Conservation (phyloP, 2,113 vertebrate genomes). For the Salvelinus namaycush region DNA sequence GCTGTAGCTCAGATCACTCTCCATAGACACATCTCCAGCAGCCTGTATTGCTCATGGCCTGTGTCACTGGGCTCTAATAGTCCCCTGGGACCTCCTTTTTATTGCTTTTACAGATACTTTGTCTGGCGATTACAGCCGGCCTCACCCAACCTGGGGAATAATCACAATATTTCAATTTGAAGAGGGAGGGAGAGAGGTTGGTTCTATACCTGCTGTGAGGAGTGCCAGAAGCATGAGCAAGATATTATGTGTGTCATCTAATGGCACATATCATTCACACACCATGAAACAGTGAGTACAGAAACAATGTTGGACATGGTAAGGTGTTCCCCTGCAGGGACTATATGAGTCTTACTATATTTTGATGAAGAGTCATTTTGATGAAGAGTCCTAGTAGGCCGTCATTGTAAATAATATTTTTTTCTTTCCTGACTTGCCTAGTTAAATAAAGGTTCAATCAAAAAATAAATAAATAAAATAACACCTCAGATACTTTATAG, state of each 20-base stretch:
- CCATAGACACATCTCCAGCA: constrained; percentile 50
- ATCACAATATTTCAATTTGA: constrained; percentile 72
- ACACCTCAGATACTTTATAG: not conserved
- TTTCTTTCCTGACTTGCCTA: too few species aligned
- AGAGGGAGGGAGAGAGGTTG: constrained; percentile 28
- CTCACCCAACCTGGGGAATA: constrained; percentile 57
- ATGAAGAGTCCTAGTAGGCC: too few species aligned
- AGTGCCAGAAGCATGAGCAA: not conserved
- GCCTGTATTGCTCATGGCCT: constrained; percentile 60
- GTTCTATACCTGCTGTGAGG: not conserved
- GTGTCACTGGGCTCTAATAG: constrained; percentile 57
- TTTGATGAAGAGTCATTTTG: too few species aligned
- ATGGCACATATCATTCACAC: not conserved
- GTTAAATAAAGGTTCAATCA: too few species aligned
- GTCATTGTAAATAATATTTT: too few species aligned
- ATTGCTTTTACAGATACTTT: constrained; percentile 75
- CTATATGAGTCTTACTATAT: too few species aligned
- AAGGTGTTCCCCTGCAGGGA: too few species aligned
- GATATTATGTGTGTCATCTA: not conserved
- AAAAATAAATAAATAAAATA: too few species aligned
- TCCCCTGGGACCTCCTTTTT: constrained; percentile 65
- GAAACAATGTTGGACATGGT: not conserved
- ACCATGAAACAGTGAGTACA: not conserved
- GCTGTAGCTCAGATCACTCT: constrained; percentile 48
- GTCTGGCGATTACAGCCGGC: constrained; percentile 68